Evolutionary conservation across 2,113 vertebrate genomes (phyloP).

Genomic region (Neopipo cinnamomea): DNA sequence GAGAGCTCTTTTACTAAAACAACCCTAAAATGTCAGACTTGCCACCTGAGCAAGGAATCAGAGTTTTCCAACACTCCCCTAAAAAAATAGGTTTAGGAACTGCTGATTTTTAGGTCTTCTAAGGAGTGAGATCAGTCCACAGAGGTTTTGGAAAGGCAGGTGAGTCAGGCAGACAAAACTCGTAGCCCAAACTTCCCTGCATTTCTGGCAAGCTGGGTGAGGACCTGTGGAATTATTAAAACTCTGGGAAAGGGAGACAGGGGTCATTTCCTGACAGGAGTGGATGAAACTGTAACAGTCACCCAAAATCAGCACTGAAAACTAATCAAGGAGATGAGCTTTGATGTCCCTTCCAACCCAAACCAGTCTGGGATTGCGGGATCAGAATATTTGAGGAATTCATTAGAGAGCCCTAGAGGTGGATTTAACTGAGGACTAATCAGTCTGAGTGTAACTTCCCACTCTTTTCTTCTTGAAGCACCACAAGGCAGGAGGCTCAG

Average conservation of each 20-base stretch:
- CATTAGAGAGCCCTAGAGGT: not conserved
- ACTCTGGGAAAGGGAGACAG: not conserved
- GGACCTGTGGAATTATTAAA: not conserved
- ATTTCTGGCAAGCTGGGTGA: not conserved
- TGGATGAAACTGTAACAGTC: not conserved
- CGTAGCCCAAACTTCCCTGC: not conserved
- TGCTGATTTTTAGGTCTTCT: not conserved
- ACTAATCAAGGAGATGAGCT: not conserved
- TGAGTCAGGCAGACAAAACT: not conserved
- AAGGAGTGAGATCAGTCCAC: not conserved
- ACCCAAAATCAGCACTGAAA: not conserved
- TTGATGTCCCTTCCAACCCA: too few relatives aligned
- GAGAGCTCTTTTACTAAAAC: not conserved
- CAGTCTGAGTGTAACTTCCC: not conserved
- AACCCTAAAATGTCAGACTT: not conserved
- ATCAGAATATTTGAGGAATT: not conserved
- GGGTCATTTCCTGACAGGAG: not conserved
- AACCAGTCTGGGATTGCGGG: too few relatives aligned
- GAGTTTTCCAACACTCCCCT: not conserved
- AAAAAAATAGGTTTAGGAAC: not conserved
- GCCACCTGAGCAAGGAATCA: not conserved
- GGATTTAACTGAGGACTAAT: not conserved
- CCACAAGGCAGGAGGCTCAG: not conserved
- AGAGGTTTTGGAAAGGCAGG: not conserved
- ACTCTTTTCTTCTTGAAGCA: not conserved